Conservation (phyloP, 2,797 vertebrate genomes). For the Eupleurogrammus muticus region DNA sequence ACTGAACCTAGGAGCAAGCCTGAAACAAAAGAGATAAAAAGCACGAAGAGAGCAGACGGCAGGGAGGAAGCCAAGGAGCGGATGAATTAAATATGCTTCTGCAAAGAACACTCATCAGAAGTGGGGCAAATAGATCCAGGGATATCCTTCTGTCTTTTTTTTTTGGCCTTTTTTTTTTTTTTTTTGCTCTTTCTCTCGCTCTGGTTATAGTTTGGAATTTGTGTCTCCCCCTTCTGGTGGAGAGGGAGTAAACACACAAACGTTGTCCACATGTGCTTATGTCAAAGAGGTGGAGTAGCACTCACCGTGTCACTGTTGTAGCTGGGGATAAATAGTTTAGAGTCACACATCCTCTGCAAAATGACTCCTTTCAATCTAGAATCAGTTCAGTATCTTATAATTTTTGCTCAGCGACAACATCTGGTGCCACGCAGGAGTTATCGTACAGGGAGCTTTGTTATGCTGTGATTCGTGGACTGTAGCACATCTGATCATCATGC, state of each 20-base stretch:
- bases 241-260: too few species aligned
- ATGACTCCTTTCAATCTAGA: too few species aligned
- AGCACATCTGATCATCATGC: too few species aligned
- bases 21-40: conserved; percentile 34
- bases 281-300: too few species aligned
- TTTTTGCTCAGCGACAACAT: background rate
- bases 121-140: conserved; percentile 36
- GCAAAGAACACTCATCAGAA: conserved; percentile 35
- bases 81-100: conserved; percentile 57
- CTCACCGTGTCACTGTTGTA: too few species aligned
- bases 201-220: background rate
- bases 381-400: background rate
- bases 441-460: too few species aligned
- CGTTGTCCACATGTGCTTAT: too few species aligned
- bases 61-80: conserved; percentile 21
- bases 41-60: conserved; percentile 16
- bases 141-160: conserved; percentile 32
- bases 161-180: background rate
- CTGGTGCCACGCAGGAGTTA: background rate
- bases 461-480: background rate
- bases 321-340: too few species aligned
- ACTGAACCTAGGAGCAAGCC: conserved; percentile 1
- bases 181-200: conserved; percentile 1
- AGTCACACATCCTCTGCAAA: too few species aligned
- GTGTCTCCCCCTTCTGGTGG: too few species aligned